Base-by-base conservation (phyloP, 2,113 vertebrate genomes). In the Seriola rivoliana region DNA sequence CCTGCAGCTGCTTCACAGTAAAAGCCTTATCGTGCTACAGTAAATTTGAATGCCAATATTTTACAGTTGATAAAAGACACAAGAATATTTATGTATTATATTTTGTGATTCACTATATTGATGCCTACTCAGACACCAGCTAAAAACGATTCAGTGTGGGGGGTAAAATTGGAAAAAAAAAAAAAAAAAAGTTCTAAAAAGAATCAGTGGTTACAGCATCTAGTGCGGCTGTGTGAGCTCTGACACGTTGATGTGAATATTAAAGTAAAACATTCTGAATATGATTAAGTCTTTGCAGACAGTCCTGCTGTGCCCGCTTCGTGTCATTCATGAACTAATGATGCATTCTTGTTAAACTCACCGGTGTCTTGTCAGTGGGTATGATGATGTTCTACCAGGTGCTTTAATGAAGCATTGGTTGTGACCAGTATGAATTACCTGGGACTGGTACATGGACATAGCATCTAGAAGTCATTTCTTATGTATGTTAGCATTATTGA, bases 171-270 rank as follows among this genome's bases (percentile, higher is more conserved):
- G 40, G 2, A 29, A 29, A 29, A 23, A 23, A 23, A 12, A 42
- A 42, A 12, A 42, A 46, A 46, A 46, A 16, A 48, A 48, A 16
- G 7, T 12, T 1, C 13, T 32, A 5, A 36, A 38, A 23, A 44
- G 21, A 13, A 32, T 48, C 6, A 21, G 19, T 25, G 23, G 65
- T 48, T 16, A 23, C 65, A 36, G 65, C 4, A 19, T 19, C 16
- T 19, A n/a, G 34, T n/a, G 58, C 34, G 32, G 14, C 59, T 36
- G 57, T 32, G 29, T 21, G 46, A 38, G 29, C 32, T 54, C 32
- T 38, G 68, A 38, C 68, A 70, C 16, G 23, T 55, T 57, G 52
- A 29, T 42, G 52, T 58, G 52, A 71, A 57, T 57, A 57, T 57
- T 57, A 40, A 71, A 25, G n/a, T 42, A n/a, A 55, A 57, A 34